phyloP scores from a whole-genome alignment of 2,113 vertebrate species.

The Herpetotheres cachinnans region DNA sequence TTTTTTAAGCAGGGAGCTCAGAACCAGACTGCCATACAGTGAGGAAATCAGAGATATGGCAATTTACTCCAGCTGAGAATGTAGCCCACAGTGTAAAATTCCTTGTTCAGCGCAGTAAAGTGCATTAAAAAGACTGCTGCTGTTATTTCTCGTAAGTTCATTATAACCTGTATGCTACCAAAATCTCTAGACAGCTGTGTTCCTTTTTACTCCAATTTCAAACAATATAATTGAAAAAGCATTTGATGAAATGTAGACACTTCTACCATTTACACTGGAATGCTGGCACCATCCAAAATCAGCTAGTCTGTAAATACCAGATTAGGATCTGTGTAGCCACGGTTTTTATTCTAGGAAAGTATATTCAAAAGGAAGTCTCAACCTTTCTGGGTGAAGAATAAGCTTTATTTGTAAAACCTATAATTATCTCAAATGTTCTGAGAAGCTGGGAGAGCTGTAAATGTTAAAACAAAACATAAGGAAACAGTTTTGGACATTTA shows the following conservation, averaged over 20 bases:
- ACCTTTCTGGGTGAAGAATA: slow-evolving; percentile 45
- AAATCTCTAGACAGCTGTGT: slow-evolving; percentile 66
- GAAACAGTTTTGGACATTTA: slow-evolving; percentile 34
- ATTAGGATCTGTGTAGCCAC: slow-evolving; percentile 63
- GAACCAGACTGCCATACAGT: not conserved
- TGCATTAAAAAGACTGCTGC: slow-evolving; percentile 34
- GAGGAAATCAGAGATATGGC: slow-evolving; percentile 28
- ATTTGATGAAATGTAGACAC: slow-evolving; percentile 71
- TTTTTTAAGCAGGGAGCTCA: not conserved
- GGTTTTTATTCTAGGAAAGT: slow-evolving; percentile 52
- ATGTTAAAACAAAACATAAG: slow-evolving; percentile 44
- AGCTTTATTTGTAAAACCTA: slow-evolving; percentile 55
- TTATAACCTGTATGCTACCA: slow-evolving; percentile 37
- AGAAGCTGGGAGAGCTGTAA: slow-evolving; percentile 37
- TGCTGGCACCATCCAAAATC: slow-evolving; percentile 62
- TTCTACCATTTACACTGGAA: slow-evolving; percentile 67
- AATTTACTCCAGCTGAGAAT: slow-evolving; percentile 45
- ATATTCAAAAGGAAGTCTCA: slow-evolving; percentile 52
- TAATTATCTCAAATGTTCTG: slow-evolving; percentile 69
- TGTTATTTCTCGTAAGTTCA: slow-evolving; percentile 63
- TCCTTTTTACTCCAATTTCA: slow-evolving; percentile 70
- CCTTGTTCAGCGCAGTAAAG: not conserved
- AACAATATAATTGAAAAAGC: slow-evolving; percentile 72
- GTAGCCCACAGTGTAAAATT: slow-evolving; percentile 55
- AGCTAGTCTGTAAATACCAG: slow-evolving; percentile 72